Percentiles rank a stretch among this genome's conserved stretches.
Evolutionary conservation across 2,797 vertebrate species (phyloP).

Genomic region (Sciurus vulgaris): DNA sequence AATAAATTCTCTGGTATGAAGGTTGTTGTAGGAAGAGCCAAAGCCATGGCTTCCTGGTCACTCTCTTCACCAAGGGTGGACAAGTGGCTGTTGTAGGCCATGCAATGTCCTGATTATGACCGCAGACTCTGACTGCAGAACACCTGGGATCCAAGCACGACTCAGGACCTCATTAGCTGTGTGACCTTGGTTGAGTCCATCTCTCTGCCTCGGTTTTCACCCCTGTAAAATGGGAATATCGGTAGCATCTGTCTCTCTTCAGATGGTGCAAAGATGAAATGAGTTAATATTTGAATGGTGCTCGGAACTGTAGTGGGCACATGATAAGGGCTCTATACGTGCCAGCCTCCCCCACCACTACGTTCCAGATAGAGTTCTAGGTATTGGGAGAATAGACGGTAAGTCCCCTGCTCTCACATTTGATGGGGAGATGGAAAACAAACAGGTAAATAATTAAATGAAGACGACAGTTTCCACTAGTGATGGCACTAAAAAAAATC

Average conservation of each 20-base stretch:
- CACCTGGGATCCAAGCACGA: background rate
- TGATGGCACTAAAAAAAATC: background rate
- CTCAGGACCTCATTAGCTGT: background rate
- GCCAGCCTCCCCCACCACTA: too few species aligned
- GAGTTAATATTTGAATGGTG: background rate
- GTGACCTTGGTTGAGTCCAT: background rate
- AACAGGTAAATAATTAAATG: background rate
- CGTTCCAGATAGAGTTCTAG: background rate
- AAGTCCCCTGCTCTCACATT: background rate
- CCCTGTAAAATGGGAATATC: background rate
- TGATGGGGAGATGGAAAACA: background rate
- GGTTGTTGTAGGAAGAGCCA: background rate
- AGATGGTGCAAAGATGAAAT: background rate
- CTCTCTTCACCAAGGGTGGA: background rate
- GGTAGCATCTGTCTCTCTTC: background rate
- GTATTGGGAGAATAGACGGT: background rate
- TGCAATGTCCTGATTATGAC: background rate
- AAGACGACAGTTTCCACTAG: background rate
- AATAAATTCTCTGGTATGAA: background rate
- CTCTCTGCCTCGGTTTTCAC: constrained; percentile 5
- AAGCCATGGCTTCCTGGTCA: background rate
- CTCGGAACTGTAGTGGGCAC: background rate
- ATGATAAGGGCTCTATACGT: background rate
- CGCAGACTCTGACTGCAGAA: background rate
- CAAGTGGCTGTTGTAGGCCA: background rate